Evolutionary conservation across 2,797 vertebrate species (phyloP).

Genomic region (Eulemur albifrons): DNA sequence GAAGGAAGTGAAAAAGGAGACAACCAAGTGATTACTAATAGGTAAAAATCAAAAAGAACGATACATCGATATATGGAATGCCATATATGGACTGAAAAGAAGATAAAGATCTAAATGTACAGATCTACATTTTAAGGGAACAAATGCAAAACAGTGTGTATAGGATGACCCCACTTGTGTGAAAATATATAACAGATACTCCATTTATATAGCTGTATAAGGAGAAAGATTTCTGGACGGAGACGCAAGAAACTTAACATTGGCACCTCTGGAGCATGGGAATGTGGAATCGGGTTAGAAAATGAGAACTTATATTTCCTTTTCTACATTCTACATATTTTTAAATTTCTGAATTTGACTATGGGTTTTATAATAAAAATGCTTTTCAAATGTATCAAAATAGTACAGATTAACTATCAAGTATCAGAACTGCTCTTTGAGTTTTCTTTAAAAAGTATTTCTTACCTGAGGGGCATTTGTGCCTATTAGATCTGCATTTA

Average conservation of each 20-base stretch:
- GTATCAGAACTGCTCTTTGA: background rate
- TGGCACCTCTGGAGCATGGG: too few relatives aligned
- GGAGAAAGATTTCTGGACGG: background rate
- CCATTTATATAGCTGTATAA: background rate
- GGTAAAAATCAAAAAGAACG: background rate
- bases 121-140: background rate
- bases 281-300: background rate
- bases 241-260: background rate
- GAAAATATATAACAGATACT: background rate
- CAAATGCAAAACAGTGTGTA: background rate
- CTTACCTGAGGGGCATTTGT: background rate
- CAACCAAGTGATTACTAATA: background rate
- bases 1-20: background rate
- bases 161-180: background rate
- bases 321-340: background rate
- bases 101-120: background rate
- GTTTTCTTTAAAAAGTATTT: background rate
- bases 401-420: background rate
- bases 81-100: background rate
- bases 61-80: background rate
- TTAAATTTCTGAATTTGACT: background rate
- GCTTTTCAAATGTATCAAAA: background rate
- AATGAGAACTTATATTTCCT: background rate
- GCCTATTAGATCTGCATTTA: background rate
- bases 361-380: constrained; percentile 31